Percentiles rank a stretch among this genome's conserved stretches.
Conservation (phyloP, 2,113 vertebrate species). For the Atherinomorus stipes region DNA sequence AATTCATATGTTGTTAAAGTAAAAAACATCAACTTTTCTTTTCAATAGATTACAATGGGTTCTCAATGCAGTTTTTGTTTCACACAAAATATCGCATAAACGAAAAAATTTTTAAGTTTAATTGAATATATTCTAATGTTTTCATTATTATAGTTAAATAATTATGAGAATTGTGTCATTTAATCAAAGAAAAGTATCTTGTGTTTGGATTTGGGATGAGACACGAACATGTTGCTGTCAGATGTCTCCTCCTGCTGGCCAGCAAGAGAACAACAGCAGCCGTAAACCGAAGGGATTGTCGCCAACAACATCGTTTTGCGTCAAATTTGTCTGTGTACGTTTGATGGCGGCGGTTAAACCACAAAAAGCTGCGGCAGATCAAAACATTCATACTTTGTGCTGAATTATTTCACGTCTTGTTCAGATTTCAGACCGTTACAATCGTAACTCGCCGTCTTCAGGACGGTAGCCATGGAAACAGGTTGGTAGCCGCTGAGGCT, state of each 20-base stretch:
- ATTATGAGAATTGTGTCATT: no score
- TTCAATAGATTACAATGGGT: no score
- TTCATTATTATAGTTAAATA: no score
- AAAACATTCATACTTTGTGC: rapidly evolving
- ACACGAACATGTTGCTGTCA: neutral
- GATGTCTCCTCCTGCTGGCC: slow-evolving; percentile 37
- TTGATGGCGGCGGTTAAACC: neutral
- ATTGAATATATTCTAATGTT: no score
- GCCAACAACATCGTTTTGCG: neutral
- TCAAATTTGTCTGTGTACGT: neutral
- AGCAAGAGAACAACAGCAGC: neutral
- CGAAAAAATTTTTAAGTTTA: no score
- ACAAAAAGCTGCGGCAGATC: neutral
- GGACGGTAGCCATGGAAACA: slow-evolving; percentile 73
- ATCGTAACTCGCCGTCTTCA: no score
- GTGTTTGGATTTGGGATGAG: no score
- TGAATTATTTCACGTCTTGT: rapidly evolving
- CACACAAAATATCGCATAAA: no score
- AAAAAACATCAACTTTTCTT: no score
- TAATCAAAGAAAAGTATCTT: no score
- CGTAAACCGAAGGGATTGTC: slow-evolving; percentile 41
- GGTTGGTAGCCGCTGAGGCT: slow-evolving; percentile 59
- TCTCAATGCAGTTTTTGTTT: no score
- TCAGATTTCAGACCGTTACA: neutral
- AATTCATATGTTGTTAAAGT: no score